These are phyloP conservation scores for Listronotus oregonensis DNA, from an alignment of 1,140 invertebrate genomes.

Conservation along the genomic window DNA sequence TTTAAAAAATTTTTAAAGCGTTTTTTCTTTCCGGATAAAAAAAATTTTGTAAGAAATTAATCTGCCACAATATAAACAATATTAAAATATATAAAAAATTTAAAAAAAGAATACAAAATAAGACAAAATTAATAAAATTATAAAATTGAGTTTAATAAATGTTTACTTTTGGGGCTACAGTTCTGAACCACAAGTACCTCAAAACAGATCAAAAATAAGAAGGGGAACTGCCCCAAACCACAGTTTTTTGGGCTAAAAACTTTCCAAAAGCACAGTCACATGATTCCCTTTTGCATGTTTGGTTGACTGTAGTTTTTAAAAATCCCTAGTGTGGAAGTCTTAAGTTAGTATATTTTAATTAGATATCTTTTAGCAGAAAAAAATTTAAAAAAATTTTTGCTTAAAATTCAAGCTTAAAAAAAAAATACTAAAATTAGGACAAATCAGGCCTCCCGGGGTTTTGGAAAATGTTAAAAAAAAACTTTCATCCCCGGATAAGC, in stretches of 20 bases:
- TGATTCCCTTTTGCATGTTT: conserved; percentile 36
- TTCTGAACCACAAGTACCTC: conserved; percentile 42
- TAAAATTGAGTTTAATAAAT: too few species aligned
- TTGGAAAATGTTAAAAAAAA: too few species aligned
- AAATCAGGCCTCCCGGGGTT: too few species aligned
- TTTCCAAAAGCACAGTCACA: conserved; percentile 38
- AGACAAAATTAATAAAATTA: too few species aligned
- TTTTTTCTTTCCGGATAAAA: too few species aligned
- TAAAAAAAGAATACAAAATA: too few species aligned
- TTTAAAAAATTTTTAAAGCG: too few species aligned
- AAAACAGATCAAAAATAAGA: conserved; percentile 63
- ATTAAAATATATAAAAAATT: too few species aligned
- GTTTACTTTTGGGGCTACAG: conserved; percentile 29
- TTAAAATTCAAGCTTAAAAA: background rate
- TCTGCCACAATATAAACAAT: too few species aligned
- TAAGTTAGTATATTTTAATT: conserved; percentile 57
- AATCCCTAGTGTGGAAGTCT: conserved; percentile 71
- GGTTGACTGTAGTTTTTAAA: conserved; percentile 59
- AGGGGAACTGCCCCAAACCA: conserved; percentile 67
- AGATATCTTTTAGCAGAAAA: background rate
- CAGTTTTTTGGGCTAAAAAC: conserved; percentile 65
- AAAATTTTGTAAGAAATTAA: too few species aligned
- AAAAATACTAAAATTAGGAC: too few species aligned
- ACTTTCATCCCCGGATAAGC: too few species aligned
- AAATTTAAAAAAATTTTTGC: background rate